A percentile compares a stretch with the other conserved stretches of the same genome.
phyloP scores from a whole-genome alignment of 2,888 invertebrate species.

The Drosophila recens region DNA sequence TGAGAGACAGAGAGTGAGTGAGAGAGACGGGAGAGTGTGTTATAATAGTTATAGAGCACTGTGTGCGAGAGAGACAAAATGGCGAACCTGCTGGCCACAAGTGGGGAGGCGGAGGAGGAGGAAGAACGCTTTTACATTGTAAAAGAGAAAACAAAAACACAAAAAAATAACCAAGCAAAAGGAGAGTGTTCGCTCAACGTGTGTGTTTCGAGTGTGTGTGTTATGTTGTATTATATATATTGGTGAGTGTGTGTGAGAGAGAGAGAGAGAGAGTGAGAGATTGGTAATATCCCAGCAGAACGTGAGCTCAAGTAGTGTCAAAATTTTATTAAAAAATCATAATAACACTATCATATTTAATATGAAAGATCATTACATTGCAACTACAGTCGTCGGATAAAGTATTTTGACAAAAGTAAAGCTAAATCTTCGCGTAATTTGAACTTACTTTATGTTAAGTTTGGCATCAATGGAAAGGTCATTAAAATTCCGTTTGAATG shows the following conservation, averaged over 20 bases:
- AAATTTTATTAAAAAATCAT: neutral
- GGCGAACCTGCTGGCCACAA: slow-evolving; percentile 34
- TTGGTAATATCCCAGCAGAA: slow-evolving; percentile 48
- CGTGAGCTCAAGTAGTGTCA: slow-evolving; percentile 4
- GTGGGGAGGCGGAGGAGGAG: neutral
- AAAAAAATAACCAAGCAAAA: slow-evolving; percentile 45
- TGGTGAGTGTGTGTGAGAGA: slow-evolving; percentile 3
- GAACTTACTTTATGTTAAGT: no score
- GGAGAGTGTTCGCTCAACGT: slow-evolving; percentile 50
- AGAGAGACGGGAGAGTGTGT: slow-evolving; percentile 5
- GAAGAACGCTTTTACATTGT: slow-evolving; percentile 53
- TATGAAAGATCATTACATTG: neutral
- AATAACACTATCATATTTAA: neutral
- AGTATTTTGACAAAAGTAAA: no score
- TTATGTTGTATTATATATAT: slow-evolving; percentile 17
- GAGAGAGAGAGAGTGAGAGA: no score
- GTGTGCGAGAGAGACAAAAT: slow-evolving; percentile 23
- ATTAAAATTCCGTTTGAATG: no score
- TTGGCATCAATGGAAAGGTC: no score
- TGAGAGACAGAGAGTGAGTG: slow-evolving; percentile 11
- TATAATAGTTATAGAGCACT: slow-evolving; percentile 6
- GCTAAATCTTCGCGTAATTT: no score
- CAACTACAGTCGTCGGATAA: no score
- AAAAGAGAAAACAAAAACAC: slow-evolving; percentile 50
- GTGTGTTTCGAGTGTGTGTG: slow-evolving; percentile 4